Conservation (phyloP, 2,888 invertebrate genomes). For the Digitonthophagus gazella region DNA sequence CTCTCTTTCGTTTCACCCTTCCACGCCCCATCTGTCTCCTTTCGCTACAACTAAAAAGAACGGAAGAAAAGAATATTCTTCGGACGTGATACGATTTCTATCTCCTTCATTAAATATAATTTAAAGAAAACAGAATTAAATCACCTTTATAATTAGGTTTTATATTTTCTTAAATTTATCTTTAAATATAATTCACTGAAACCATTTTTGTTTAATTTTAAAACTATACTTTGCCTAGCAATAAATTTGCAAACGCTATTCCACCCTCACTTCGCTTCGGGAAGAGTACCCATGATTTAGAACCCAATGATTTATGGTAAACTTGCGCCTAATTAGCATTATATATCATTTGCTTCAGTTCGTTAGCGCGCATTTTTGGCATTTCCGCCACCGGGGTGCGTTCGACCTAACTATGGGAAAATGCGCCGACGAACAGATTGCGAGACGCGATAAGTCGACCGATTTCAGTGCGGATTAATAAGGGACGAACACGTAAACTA, state of each 20-base stretch:
- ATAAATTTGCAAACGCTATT: not conserved
- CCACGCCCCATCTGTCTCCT: not conserved
- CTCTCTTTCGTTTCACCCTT: not conserved
- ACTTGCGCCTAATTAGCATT: conserved; percentile 26
- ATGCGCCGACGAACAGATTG: conserved; percentile 30
- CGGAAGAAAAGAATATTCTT: too few relatives aligned
- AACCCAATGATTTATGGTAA: conserved; percentile 25
- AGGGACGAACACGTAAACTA: conserved; percentile 24
- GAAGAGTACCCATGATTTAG: conserved; percentile 20
- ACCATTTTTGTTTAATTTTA: not conserved
- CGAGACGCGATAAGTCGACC: conserved; percentile 27
- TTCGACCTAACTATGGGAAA: conserved; percentile 31
- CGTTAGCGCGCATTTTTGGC: conserved; percentile 20
- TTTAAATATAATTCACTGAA: not conserved
- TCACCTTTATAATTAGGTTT: too few relatives aligned
- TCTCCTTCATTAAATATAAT: not conserved
- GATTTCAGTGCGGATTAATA: conserved; percentile 25
- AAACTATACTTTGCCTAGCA: not conserved
- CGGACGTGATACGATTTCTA: not conserved
- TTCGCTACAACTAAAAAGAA: not conserved
- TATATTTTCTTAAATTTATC: not conserved
- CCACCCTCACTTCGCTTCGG: not conserved
- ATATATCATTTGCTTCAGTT: conserved; percentile 23
- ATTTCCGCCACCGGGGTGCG: conserved; percentile 4
- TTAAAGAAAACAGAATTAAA: not conserved